Evolutionary conservation across 2,797 vertebrate genomes (phyloP).

Genomic region (Uromys caudimaculatus): DNA sequence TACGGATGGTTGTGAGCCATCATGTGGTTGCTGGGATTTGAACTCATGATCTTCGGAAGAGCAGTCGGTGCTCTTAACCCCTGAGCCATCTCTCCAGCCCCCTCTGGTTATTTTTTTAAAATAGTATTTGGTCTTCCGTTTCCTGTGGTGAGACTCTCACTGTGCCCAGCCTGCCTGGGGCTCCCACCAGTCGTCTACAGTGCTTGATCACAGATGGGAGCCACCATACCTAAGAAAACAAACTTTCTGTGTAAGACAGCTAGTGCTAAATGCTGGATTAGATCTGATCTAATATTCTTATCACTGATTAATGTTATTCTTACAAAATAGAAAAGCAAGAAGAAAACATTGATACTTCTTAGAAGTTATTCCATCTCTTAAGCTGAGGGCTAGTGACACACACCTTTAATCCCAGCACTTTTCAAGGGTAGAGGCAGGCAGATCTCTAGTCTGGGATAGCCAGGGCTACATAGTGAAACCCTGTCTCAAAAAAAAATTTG

Average conservation of each 20-base stretch:
- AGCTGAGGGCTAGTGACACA: not conserved
- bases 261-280: not conserved
- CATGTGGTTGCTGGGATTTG: no score
- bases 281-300: not conserved
- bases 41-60: no score
- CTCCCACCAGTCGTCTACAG: not conserved
- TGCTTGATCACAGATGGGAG: no score
- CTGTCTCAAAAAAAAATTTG: not conserved
- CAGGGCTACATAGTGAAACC: not conserved
- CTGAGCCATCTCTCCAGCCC: no score
- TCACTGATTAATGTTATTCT: not conserved
- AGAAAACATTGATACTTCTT: not conserved
- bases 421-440: not conserved
- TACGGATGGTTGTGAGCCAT: no score
- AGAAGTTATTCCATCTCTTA: slow-evolving; percentile 24
- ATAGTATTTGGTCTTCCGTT: not conserved
- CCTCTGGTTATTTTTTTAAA: not conserved
- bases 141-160: not conserved
- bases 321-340: not conserved
- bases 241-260: not conserved
- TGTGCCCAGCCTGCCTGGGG: not conserved
- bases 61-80: no score
- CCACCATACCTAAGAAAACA: not conserved
- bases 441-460: not conserved
- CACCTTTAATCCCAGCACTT: not conserved